These are phyloP conservation scores for Lynx canadensis DNA, from an alignment of 2,113 vertebrate genomes.

Conservation along the genomic window DNA sequence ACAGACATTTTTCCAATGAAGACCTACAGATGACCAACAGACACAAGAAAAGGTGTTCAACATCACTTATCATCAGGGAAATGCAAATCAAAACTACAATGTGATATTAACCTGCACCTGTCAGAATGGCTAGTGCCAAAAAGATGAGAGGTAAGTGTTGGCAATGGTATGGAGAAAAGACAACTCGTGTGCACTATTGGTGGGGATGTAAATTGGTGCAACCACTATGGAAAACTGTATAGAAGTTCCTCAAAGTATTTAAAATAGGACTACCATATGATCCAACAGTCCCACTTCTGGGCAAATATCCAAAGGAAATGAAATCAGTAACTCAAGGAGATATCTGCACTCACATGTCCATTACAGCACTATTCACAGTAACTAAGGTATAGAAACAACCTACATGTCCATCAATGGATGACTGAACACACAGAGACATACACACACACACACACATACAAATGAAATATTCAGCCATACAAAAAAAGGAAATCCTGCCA, in stretches of 20 bases:
- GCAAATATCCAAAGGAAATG: neutral
- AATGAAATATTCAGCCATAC: neutral
- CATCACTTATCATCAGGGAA: neutral
- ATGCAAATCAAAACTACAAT: neutral
- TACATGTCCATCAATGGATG: neutral
- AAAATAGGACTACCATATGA: neutral
- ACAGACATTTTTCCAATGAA: neutral
- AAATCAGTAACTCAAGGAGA: neutral
- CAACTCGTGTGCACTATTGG: neutral
- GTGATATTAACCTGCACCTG: neutral
- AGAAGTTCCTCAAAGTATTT: neutral
- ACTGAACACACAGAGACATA: neutral
- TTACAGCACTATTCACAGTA: neutral
- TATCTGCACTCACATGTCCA: neutral
- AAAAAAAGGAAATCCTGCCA: neutral
- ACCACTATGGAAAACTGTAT: neutral
- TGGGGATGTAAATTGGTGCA: neutral
- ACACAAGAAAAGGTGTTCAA: neutral
- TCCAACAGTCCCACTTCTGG: neutral
- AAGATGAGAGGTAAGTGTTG: neutral
- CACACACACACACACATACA: neutral
- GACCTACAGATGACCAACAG: neutral
- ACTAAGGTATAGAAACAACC: neutral
- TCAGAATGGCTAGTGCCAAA: neutral
- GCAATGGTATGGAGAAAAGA: too few relatives aligned